phyloP scores from a whole-genome alignment of 2,797 vertebrate genomes.

The Scomberomorus guttatus region DNA sequence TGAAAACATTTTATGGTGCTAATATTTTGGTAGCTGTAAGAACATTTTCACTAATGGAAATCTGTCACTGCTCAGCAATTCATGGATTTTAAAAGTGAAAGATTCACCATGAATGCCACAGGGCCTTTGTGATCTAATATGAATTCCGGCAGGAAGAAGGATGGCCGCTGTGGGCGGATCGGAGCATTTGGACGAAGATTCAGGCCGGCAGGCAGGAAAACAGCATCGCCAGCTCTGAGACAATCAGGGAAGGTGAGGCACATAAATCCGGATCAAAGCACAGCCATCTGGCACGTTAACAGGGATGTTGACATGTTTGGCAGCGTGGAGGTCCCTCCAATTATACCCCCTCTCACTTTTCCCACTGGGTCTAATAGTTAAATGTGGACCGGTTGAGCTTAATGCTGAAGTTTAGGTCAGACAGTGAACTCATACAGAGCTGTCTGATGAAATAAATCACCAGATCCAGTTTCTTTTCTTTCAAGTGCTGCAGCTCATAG shows the following conservation, averaged over 20 bases:
- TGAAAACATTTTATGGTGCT: not conserved
- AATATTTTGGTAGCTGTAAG: not conserved
- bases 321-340: conserved; percentile 48
- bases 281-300: conserved; percentile 61
- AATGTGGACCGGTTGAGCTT: conserved; percentile 32
- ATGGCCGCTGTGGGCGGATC: not conserved
- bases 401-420: conserved; percentile 45
- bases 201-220: conserved; percentile 43
- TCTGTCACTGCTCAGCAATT: not conserved
- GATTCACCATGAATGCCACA: not conserved
- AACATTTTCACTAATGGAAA: too few relatives aligned
- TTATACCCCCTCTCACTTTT: conserved; percentile 46
- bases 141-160: conserved; percentile 5
- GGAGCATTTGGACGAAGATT: conserved; percentile 23
- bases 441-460: conserved; percentile 50
- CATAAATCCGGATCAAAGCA: conserved; percentile 66
- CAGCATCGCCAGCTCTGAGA: conserved; percentile 44
- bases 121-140: not conserved
- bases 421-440: conserved; percentile 57
- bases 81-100: too few relatives aligned
- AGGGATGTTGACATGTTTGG: conserved; percentile 63
- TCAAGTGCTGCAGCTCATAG: conserved; percentile 13
- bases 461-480: not conserved
- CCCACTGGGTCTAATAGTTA: conserved; percentile 39
- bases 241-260: conserved; percentile 64